Percentiles rank a stretch among this genome's conserved stretches.
These are phyloP conservation scores for Corydoras maculifer DNA, from an alignment of 2,113 vertebrate genomes.

Conservation along the genomic window DNA sequence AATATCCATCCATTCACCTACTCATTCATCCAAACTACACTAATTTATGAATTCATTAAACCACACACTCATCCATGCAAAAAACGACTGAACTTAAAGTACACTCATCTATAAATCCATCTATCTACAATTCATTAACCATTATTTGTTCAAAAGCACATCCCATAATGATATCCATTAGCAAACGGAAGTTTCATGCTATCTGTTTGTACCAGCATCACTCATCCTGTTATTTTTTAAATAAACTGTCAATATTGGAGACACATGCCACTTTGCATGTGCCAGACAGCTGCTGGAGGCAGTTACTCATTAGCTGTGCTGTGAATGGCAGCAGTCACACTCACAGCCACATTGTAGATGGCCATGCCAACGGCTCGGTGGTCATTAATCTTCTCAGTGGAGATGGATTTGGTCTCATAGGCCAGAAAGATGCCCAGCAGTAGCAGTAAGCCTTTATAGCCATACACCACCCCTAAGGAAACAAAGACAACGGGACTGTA, in stretches of 20 bases:
- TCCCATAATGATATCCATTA: too few species aligned
- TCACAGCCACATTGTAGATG: conserved; percentile 51
- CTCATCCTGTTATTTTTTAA: not conserved
- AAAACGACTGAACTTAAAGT: too few species aligned
- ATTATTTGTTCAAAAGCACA: too few species aligned
- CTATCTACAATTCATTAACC: too few species aligned
- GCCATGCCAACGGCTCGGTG: conserved; percentile 48
- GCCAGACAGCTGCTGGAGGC: not conserved
- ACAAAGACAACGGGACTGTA: not conserved
- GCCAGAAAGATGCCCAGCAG: conserved; percentile 89
- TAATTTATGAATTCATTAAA: not conserved
- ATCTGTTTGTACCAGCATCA: not conserved
- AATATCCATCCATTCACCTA: too few species aligned
- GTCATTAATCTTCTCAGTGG: conserved; percentile 55
- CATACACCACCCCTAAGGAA: conserved; percentile 82
- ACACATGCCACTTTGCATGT: not conserved
- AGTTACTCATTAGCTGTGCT: conserved; percentile 17
- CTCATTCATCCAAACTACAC: not conserved
- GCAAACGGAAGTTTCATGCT: too few species aligned
- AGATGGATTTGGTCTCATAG: conserved; percentile 92
- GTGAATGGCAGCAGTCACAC: conserved; percentile 29
- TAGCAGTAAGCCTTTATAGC: conserved; percentile 86
- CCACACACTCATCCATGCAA: too few species aligned
- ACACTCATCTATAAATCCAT: too few species aligned
- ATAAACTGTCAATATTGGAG: not conserved